Conservation (phyloP, 1,140 invertebrate species). For the Drosophila sturtevanti region DNA sequence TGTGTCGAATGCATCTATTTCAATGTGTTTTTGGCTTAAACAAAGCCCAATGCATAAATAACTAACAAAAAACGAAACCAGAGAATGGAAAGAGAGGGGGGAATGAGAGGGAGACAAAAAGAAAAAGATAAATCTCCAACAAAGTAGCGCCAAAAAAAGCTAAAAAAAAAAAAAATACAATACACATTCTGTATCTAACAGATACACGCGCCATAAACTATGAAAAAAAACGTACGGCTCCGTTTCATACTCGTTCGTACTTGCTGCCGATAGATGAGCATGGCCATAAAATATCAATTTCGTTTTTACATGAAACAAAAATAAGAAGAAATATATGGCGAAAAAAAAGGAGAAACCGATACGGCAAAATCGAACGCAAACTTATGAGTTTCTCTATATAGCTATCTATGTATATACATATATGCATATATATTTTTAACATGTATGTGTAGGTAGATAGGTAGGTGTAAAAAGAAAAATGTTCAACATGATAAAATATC, state of each 20-base stretch:
- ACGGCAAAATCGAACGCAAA: slow-evolving; percentile 77
- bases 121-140: slow-evolving; percentile 40
- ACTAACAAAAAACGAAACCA: slow-evolving; percentile 42
- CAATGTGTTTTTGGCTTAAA: slow-evolving; percentile 55
- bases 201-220: slow-evolving; percentile 78
- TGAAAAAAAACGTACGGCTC: slow-evolving; percentile 70
- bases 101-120: too few species aligned
- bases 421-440: neutral
- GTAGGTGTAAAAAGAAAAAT: slow-evolving; percentile 22
- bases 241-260: neutral
- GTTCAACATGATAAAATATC: slow-evolving; percentile 59
- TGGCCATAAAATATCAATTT: slow-evolving; percentile 80
- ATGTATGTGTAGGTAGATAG: slow-evolving; percentile 17
- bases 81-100: neutral
- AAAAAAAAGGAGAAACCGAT: neutral
- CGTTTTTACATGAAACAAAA: slow-evolving; percentile 62
- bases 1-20: slow-evolving; percentile 22
- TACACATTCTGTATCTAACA: slow-evolving; percentile 62
- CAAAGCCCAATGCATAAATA: slow-evolving; percentile 77
- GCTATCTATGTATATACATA: neutral
- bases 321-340: slow-evolving; percentile 20
- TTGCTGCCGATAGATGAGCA: slow-evolving; percentile 72
- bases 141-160: slow-evolving; percentile 40
- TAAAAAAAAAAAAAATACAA: slow-evolving; percentile 13
- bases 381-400: slow-evolving; percentile 59